A percentile compares a stretch with the other conserved stretches of the same genome.
Evolutionary conservation across 2,113 vertebrate genomes (phyloP).

Genomic region (Crotalus horridus): DNA sequence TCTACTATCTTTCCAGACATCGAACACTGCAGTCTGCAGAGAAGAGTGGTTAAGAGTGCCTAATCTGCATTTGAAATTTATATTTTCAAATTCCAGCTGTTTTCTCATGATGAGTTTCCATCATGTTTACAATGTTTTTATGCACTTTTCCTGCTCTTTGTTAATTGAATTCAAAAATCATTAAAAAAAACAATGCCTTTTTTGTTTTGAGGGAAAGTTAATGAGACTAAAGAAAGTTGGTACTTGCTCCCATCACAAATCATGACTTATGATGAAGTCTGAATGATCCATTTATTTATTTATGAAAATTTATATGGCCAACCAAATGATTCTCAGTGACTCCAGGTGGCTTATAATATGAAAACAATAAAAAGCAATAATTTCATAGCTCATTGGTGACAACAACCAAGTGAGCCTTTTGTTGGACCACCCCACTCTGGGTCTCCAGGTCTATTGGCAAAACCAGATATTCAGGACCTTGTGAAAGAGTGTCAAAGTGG

Average conservation of each 20-base stretch:
- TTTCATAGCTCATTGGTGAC: background rate
- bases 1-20: background rate
- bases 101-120: background rate
- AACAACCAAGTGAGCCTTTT: background rate
- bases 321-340: background rate
- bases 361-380: background rate
- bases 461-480: background rate
- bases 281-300: background rate
- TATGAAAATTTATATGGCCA: background rate
- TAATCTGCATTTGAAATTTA: background rate
- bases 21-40: background rate
- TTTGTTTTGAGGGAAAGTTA: background rate
- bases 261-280: background rate
- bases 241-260: background rate
- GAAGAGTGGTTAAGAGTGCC: background rate
- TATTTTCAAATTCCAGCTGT: background rate
- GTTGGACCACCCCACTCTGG: background rate
- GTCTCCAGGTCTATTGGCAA: background rate
- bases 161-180: background rate
- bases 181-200: background rate
- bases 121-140: accelerated
- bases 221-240: background rate
- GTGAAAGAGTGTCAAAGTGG: background rate
- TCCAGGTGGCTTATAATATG: background rate
- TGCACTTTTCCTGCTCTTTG: constrained; percentile 5